Evolutionary conservation across 2,888 invertebrate species (phyloP).

Genomic region (Drosophila antonietae): DNA sequence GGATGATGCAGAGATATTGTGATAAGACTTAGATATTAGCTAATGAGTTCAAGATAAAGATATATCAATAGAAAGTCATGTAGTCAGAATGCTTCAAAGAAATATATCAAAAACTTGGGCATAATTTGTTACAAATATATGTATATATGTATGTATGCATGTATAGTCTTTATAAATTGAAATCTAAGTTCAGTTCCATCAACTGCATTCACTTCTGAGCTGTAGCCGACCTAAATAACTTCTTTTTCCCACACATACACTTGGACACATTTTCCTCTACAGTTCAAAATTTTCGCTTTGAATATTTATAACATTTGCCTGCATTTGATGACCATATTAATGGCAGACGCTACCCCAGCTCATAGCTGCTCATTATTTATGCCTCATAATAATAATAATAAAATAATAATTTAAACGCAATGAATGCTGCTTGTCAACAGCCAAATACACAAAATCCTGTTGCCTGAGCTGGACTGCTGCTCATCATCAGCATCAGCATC

Average conservation of each 20-base stretch:
- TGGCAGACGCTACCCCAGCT: conserved; percentile 51
- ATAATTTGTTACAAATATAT: not conserved
- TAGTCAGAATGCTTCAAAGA: not conserved
- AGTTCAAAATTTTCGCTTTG: conserved; percentile 27
- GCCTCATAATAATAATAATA: conserved; percentile 73
- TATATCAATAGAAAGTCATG: not conserved
- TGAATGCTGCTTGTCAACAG: conserved; percentile 74
- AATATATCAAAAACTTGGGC: not conserved
- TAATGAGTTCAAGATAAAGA: not conserved
- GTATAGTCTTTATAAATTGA: not conserved
- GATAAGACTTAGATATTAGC: not conserved
- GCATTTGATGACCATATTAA: conserved; percentile 73
- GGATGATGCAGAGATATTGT: not conserved
- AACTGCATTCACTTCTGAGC: not conserved
- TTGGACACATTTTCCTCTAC: conserved; percentile 19
- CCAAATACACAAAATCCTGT: conserved; percentile 57
- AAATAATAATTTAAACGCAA: conserved; percentile 77
- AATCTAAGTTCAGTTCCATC: not conserved
- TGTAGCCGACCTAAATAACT: conserved; percentile 10
- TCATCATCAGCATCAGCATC: conserved; percentile 39
- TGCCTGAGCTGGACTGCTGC: conserved; percentile 24
- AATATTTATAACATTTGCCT: conserved; percentile 69
- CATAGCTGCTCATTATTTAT: conserved; percentile 49
- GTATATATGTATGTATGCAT: not conserved
- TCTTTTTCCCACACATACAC: conserved; percentile 46